These are phyloP conservation scores for Pangasius macronema DNA, from an alignment of 2,797 vertebrate genomes.

Conservation along the genomic window DNA sequence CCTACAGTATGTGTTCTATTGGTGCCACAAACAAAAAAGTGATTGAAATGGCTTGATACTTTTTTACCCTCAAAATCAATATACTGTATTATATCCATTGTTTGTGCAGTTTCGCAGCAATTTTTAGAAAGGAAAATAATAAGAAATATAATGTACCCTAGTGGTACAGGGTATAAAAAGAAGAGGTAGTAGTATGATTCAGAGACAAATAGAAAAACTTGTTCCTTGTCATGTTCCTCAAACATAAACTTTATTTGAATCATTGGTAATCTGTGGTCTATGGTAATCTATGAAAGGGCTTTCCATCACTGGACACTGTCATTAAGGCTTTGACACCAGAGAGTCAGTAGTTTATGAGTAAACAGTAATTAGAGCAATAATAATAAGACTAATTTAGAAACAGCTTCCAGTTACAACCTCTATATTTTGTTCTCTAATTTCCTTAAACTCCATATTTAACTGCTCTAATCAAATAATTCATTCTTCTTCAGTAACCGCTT, in stretches of 20 bases:
- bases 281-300: not conserved
- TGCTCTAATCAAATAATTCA: not conserved
- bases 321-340: not conserved
- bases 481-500: not conserved
- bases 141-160: not conserved
- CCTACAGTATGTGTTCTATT: not conserved
- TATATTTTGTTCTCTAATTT: not conserved
- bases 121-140: not conserved
- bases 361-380: not conserved
- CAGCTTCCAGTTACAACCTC: not conserved
- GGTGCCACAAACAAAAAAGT: not conserved
- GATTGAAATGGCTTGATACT: not conserved
- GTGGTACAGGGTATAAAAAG: not conserved
- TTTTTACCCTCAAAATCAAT: not conserved
- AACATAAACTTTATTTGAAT: not conserved
- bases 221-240: not conserved
- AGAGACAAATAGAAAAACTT: not conserved
- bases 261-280: not conserved
- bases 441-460: not conserved
- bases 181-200: not conserved
- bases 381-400: not conserved
- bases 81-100: not conserved
- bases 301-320: not conserved
- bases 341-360: not conserved
- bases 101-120: not conserved